These are phyloP conservation scores for Platycheirus rosarum DNA, from an alignment of 2,888 invertebrate species.

Conservation along the genomic window DNA sequence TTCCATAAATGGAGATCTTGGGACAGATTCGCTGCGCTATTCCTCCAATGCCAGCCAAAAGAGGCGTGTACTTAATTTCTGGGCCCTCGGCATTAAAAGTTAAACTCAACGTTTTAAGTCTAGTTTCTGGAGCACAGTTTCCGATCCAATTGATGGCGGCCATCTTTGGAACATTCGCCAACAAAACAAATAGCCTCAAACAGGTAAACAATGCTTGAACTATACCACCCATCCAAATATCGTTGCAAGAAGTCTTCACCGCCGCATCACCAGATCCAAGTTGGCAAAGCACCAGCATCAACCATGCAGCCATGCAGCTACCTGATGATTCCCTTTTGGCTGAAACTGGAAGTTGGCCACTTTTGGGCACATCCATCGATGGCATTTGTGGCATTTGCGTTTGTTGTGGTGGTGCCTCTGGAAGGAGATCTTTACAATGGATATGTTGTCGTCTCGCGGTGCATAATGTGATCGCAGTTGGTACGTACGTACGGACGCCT, in stretches of 20 bases:
- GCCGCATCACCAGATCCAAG: constrained; percentile 36
- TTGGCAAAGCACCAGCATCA: constrained; percentile 14
- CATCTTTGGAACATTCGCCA: constrained; percentile 54
- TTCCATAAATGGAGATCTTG: constrained; percentile 70
- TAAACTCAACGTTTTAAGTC: constrained; percentile 31
- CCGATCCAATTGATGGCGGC: constrained; percentile 70
- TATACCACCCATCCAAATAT: constrained; percentile 67
- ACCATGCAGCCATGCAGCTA: constrained; percentile 34
- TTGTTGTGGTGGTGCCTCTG: constrained; percentile 30
- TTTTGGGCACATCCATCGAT: constrained; percentile 74
- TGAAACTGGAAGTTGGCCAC: constrained; percentile 61
- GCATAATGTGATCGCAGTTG: constrained; percentile 71
- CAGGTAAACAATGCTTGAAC: constrained; percentile 61
- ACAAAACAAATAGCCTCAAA: constrained; percentile 21
- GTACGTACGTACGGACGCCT: constrained; percentile 59
- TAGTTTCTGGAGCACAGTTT: constrained; percentile 68
- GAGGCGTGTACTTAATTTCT: constrained; percentile 67
- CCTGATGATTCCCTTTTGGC: constrained; percentile 63
- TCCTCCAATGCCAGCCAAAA: constrained; percentile 69
- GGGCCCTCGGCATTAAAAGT: constrained; percentile 16
- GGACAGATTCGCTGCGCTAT: constrained; percentile 69
- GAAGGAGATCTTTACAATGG: constrained; percentile 48
- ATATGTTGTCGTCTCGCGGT: constrained; percentile 63
- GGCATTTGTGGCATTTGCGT: constrained; percentile 68
- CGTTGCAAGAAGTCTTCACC: constrained; percentile 51